Conservation (phyloP, 2,888 invertebrate species). For the Nudaria mundana region DNA sequence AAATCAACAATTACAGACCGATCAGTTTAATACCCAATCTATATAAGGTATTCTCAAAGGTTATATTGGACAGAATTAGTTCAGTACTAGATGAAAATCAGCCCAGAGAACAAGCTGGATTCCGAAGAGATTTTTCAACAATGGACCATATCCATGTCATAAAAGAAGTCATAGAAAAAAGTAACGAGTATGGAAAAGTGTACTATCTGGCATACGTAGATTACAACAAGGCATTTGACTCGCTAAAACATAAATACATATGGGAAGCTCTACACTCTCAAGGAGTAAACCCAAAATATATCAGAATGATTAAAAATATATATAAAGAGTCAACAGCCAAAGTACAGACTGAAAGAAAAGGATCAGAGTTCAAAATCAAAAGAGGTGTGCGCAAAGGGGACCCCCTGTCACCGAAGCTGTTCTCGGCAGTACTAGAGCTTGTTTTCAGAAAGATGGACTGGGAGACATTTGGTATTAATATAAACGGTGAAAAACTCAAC, state of each 20-base stretch:
- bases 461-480: conserved; percentile 4
- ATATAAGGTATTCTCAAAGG: neutral
- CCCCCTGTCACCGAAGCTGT: conserved; percentile 6
- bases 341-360: conserved; percentile 5
- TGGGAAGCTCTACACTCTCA: no score
- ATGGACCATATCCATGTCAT: neutral
- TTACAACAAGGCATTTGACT: neutral
- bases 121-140: neutral
- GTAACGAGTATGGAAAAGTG: neutral
- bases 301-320: no score
- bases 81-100: neutral
- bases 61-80: neutral
- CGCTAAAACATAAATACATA: no score
- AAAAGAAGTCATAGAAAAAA: neutral
- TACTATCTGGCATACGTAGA: neutral
- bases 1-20: neutral
- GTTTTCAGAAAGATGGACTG: conserved; percentile 1
- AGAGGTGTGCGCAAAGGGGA: conserved; percentile 7
- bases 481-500: conserved; percentile 7
- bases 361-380: neutral
- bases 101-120: neutral
- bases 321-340: no score
- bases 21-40: neutral
- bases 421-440: conserved; percentile 4
- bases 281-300: no score